Base-by-base conservation (phyloP, 2,888 invertebrate genomes). In the Tetranychus truncatus region DNA sequence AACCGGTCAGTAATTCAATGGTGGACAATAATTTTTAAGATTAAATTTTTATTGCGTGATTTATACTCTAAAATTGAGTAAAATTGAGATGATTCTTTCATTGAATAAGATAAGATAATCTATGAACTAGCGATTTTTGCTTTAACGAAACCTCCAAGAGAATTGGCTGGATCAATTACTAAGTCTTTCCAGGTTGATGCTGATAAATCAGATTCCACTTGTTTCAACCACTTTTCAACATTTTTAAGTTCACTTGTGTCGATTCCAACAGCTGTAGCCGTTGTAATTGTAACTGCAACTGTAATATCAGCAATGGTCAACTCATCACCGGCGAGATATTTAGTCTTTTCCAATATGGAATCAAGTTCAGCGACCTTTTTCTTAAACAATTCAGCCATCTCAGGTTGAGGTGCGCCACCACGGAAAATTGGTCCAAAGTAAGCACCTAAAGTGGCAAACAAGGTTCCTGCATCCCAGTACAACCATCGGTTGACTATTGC, bases 271-370 rank as follows among this genome's bases (percentile, higher is more conserved):
- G 55, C 55, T 15, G 55, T 15, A 55, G 55, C 55, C 15, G 6
- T 15, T 9, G 55, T 55, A 6, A 55, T 55, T 5, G 55, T 55
- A 8, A 55, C 55, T 15, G 11, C 5, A 2, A 55, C 7, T 55
- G 67, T 18, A 67, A 67, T 20, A n/a, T 67, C 67, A 67, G 67
- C 67, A 9, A 67, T n/a, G 3, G 67, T 67, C 67, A 67, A 67
- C n/a, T 11, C 11, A n/a, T 67, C 24, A 24, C 67, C 67, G 21
- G 67, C 67, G 9, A 24, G 3, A 24, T 67, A 67, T 67, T 20
- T 20, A 18, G 67, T 67, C 55, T 9, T 15, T 55, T 55, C 55
- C 55, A 55, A 15, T 55, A 6, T 3, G 2, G 15, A 15, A 15
- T 55, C 55, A 9, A 55, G 15, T 2, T 55, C 55, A 15, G 9